phyloP scores from a whole-genome alignment of 2,113 vertebrate genomes.

The Rousettus leschenaultii region DNA sequence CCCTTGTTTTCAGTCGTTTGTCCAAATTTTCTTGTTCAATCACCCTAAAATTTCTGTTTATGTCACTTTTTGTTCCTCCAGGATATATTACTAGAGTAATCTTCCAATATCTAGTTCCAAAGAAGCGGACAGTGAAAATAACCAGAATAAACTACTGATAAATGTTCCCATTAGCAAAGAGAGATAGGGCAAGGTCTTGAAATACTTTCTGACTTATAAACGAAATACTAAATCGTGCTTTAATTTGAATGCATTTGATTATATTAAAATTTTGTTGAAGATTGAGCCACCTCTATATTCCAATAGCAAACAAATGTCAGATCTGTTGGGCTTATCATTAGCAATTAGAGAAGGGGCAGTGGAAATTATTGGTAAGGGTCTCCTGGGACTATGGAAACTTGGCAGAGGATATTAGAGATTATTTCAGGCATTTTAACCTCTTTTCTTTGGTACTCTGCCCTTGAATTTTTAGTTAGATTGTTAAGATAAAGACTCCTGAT shows the following conservation, averaged over 20 bases:
- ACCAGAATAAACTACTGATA: neutral
- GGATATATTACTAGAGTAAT: neutral
- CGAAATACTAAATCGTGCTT: neutral
- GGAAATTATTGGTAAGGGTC: neutral
- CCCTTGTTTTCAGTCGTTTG: neutral
- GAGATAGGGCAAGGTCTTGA: neutral
- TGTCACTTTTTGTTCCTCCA: neutral
- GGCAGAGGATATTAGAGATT: neutral
- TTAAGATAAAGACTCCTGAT: neutral
- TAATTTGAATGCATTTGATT: neutral
- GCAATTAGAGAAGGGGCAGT: neutral
- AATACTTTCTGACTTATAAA: neutral
- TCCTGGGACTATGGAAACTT: constrained; percentile 2
- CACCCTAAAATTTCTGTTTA: neutral
- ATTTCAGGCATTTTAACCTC: neutral
- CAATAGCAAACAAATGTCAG: neutral
- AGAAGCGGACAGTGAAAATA: neutral
- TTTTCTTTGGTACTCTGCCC: neutral
- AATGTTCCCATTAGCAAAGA: neutral
- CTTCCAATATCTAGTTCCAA: neutral
- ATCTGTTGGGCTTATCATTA: neutral
- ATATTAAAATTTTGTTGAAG: neutral
- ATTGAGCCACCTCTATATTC: neutral
- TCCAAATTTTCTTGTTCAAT: neutral
- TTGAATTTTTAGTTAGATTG: neutral